Evolutionary conservation across 2,797 vertebrate species (phyloP), one percentile per base, ranked within the genome.

Genomic region (Rhinella marina): DNA sequence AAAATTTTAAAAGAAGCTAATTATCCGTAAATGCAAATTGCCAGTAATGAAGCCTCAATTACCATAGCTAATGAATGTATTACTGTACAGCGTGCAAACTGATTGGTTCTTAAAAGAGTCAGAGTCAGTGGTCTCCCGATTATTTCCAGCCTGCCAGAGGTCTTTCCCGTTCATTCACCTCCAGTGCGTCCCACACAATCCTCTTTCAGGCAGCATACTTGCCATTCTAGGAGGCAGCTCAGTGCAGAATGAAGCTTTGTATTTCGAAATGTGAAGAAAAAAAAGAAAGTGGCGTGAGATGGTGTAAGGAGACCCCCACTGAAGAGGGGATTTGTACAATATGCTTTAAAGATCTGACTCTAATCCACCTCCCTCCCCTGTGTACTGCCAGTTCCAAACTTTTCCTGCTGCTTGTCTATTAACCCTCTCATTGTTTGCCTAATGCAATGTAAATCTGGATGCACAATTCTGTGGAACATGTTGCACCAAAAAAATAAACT

Each of bases 81-180:
- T 64, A 81, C 32, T 50, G 62, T 66, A 66, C 80, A 64, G 32
- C 13, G 10, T 50, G 17, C 12, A 64, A 62, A 81, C 32, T 41
- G 59, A 81, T 81, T 41, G 61, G 75, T 17, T 50, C 78, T 75
- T 59, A 48, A 52, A 17, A 52, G 56, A 32, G 54, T 72, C 72
- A 77, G 59, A 50, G 27, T 76, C 83, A 84, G 82, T 73, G 16
- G 19, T 32, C 41, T 80, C 76, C 75, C 62, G 48, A 23, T 61
- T 19, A 29, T 23, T 72, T 23, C 19, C 32, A 50, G 61, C 29
- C 61, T 78, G 64, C 27, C 17, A 80, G 73, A 84, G 88, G 85
- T 79, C 59, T 86, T 84, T 89, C 29, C 75, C 68, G 88, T 86
- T 89, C 88, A 89, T 89, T 89, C 88, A 89, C 85, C 88, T 89